These are phyloP conservation scores for Peromyscus maniculatus DNA, from an alignment of 2,113 vertebrate species.

Conservation along the genomic window DNA sequence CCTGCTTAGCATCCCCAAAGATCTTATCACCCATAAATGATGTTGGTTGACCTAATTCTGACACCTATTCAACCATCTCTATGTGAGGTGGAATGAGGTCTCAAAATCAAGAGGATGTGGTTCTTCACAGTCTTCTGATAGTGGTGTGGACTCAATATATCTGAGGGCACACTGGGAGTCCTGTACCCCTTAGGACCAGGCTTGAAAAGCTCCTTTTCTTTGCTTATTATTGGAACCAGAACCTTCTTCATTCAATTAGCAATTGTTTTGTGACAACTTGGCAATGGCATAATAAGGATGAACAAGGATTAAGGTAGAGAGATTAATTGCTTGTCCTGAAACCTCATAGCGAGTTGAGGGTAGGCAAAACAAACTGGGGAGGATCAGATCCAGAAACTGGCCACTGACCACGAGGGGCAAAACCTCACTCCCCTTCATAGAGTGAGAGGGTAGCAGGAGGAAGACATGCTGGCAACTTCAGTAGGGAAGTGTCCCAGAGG, in stretches of 20 bases:
- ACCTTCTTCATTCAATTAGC: not conserved
- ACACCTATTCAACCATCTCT: not conserved
- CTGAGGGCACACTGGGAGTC: not conserved
- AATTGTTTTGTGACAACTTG: not conserved
- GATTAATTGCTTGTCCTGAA: not conserved
- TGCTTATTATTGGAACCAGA: not conserved
- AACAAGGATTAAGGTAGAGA: slow-evolving; percentile 13
- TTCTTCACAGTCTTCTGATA: not conserved
- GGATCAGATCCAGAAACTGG: not conserved
- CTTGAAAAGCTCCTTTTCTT: not conserved
- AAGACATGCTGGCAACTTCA: not conserved
- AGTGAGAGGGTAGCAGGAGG: not conserved
- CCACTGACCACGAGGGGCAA: rapidly evolving
- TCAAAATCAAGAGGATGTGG: not conserved
- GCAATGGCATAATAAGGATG: not conserved
- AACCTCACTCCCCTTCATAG: too few relatives aligned
- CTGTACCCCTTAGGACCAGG: not conserved
- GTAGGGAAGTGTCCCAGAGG: not conserved
- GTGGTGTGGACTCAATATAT: not conserved
- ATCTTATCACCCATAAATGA: not conserved
- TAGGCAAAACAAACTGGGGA: not conserved
- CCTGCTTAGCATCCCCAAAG: not conserved
- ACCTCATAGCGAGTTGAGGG: not conserved
- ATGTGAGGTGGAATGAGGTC: not conserved
- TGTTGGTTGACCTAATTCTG: not conserved